Evolutionary conservation across 2,113 vertebrate species (phyloP), one percentile per base, ranked within the genome.

Genomic region (Sterna hirundo): DNA sequence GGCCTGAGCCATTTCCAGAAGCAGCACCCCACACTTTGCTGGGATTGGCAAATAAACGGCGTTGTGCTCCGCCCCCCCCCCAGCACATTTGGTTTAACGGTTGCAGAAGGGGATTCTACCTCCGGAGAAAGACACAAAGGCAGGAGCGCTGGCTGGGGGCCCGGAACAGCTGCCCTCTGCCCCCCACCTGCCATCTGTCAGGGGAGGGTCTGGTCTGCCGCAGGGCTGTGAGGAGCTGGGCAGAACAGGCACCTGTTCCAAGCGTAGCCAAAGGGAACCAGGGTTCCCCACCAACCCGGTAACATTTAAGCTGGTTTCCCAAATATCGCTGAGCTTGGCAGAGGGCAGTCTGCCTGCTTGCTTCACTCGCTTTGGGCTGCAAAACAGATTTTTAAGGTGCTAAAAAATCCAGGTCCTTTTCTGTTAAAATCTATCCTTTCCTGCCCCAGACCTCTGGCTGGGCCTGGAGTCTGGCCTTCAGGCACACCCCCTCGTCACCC

Each of bases 381-480:
- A 88, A 69, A 97, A 76, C 47, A 51, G 47, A 76, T 69, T 47
- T 75, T 85, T 90, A 90, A 93, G 96, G 96, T 97, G 96, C 96
- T 96, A 96, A 95, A 95, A 46, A 96, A 94, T 92, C 46, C 54
- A 62, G 58, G 54, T 96, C 83, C 55, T 91, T 82, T 0, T 4
- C 5, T 36, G 32, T 87, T 91, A 82, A 82, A 76, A 79, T 23
- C n/a, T 83, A 62, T 36, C 62, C 62, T 70, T 54, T 0, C 0
- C 68, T 55, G 74, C 46, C 83, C 55, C 40, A 70, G 68, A 18
- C 51, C 57, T 44, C 66, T 49, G 55, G 65, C 49, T 83, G 71
- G 68, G 55, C 66, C 57, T 49, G 55, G 29, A 58, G 38, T 15
- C 12, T 1, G 8, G 18, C n/a, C 60, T 34, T 40, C 61, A 42